Base-by-base conservation (phyloP, 2,113 vertebrate species). In the Balaenoptera acutorostrata region DNA sequence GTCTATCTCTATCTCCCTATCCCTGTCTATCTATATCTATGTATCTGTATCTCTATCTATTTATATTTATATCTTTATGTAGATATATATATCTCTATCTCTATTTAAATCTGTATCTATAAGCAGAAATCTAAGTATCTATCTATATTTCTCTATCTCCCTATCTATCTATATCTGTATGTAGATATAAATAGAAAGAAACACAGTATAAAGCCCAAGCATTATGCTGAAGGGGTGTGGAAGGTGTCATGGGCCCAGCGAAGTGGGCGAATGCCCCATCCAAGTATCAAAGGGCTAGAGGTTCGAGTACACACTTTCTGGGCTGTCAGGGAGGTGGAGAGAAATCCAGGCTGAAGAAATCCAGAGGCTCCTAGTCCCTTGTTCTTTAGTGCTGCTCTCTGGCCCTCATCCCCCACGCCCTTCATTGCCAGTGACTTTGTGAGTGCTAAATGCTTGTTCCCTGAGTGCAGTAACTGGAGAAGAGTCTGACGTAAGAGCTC, bases 391-490 rank as follows among this genome's bases (percentile, higher is more conserved):
- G 52, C 44, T 36, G 12, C 49, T 64, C 39, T 71, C 33, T 77
- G 64, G 72, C 88, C 31, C 39, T 66, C 52, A 8, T 8, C 25
- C 27, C 41, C 3, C 3, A 1, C 27, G n/a, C 44, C 13, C 69
- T 61, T 87, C 46, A 23, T n/a, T 1, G 9, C 87, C 63, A 49
- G 63, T 49, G 36, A 21, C 83, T 87, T 52, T 0, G 23, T 84
- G 95, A 93, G 93, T 93, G 84, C 59, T 96, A 88, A 92, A 7
- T 75, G 18, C 59, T 0, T 90, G 97, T 96, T 88, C 94, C 69
- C 97, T 90, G 84, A 84, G 75, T 12, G 15, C 61, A 44, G 96
- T 95, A 92, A 97, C 96, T n/a, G 64, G 92, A 96, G 95, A 95
- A 21, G 59, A 49, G 85, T 27, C 69, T 96, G 91, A 97, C 10